Evolutionary conservation across 2,113 vertebrate genomes (phyloP), one percentile per base, ranked within the genome.

Genomic region (Cepphus grylle): DNA sequence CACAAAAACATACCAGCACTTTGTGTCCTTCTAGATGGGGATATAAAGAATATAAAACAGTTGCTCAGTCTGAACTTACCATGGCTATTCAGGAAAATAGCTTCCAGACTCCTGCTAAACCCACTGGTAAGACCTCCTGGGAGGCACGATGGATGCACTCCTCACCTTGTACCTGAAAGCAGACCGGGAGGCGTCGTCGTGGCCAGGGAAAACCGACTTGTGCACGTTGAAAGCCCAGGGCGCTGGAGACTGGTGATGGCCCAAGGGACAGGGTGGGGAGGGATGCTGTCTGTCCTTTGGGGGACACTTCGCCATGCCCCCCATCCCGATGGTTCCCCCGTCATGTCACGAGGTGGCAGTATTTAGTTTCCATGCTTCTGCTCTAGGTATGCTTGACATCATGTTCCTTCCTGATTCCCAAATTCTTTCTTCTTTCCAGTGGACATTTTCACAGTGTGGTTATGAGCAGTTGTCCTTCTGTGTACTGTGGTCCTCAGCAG

Each of bases 171-270:
- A 26, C 8, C 15, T 21, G 43, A 25, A 38, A 63, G 12, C 15
- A 69, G 12, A 9, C 0, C 0, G 0, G 22, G 12, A 74, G 21
- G 7, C 0, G 4, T 4, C 11, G 38, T 27, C 1, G 1, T 9
- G 38, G 25, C 11, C 52, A 18, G 27, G 17, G 27, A 61, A 85
- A 56, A 6, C 7, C 4, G 1, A 2, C 14, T 10, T 43, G 23
- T 17, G 14, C 6, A 6, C 8, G 2, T 8, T 23, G 62, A 29
- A 77, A 61, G 20, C 17, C 30, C 11, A 36, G 23, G 7, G 27
- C 1, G 0, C 36, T 42, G 25, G 38, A 65, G 2, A 43, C 8
- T 0, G 1, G 6, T 25, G 17, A 3, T 6, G 3, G 6, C 6
- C 12, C 4, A 29, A 12, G 10, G 8, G 13, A 14, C 9, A 34